Conservation (phyloP, 1,140 invertebrate genomes). For the Delia radicum region DNA sequence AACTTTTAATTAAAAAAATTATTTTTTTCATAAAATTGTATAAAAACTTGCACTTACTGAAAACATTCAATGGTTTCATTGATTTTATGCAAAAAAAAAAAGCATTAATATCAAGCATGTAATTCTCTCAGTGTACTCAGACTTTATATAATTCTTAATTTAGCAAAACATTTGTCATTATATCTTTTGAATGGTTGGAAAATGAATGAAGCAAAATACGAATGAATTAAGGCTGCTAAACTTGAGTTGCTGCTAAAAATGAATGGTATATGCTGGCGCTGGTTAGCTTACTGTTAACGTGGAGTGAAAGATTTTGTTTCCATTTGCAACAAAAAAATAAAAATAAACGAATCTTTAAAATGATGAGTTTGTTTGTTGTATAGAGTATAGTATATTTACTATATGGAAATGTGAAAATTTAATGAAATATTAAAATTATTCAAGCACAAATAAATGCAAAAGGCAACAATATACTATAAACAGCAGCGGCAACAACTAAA, state of each 20-base stretch:
- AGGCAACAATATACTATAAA: background rate
- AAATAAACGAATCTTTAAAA: background rate
- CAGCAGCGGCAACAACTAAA: conserved; percentile 2
- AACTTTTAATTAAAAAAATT: too few species aligned
- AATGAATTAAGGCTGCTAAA: conserved; percentile 12
- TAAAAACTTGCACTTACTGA: too few species aligned
- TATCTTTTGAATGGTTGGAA: conserved; percentile 20
- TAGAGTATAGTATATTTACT: background rate
- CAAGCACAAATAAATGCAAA: background rate
- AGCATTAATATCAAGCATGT: too few species aligned
- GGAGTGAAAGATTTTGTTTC: background rate
- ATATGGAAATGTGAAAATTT: conserved; percentile 21
- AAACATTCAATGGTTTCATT: too few species aligned
- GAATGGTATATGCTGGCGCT: background rate
- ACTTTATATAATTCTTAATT: conserved; percentile 21
- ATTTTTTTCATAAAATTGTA: too few species aligned
- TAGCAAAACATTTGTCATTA: conserved; percentile 24
- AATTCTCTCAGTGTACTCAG: too few species aligned
- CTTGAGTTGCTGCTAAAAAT: conserved; percentile 2
- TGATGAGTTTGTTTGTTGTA: background rate
- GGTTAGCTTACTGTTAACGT: background rate
- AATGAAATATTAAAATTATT: conserved; percentile 24
- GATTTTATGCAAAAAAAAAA: too few species aligned
- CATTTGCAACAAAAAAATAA: background rate
- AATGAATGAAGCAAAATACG: conserved; percentile 22